These are phyloP conservation scores for Girardinichthys multiradiatus DNA, from an alignment of 2,113 vertebrate species.

Conservation along the genomic window DNA sequence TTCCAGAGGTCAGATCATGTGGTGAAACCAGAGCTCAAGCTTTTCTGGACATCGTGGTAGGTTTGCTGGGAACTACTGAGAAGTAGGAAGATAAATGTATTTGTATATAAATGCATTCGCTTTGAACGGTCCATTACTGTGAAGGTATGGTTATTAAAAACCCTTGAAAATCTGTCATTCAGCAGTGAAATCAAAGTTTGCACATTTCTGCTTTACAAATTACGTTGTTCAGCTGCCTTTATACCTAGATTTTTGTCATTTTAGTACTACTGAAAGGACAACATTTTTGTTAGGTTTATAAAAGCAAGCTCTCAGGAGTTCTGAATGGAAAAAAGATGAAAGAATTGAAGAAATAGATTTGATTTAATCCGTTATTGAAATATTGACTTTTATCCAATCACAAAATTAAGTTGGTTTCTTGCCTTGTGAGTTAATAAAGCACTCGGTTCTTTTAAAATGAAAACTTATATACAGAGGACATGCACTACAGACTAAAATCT, in stretches of 20 bases:
- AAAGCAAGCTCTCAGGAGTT: not conserved
- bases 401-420: not conserved
- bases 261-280: not conserved
- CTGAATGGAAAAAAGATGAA: not conserved
- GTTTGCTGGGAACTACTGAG: constrained; percentile 69
- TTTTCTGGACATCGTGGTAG: constrained; percentile 66
- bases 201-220: not conserved
- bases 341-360: not conserved
- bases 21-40: constrained; percentile 74
- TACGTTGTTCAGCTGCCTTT: not conserved
- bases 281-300: not conserved
- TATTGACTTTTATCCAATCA: not conserved
- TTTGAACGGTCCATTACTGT: constrained; percentile 31
- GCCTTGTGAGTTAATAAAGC: not conserved
- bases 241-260: not conserved
- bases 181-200: constrained; percentile 13
- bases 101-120: constrained; percentile 26
- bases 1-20: constrained; percentile 76
- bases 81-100: constrained; percentile 63
- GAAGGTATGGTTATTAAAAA: constrained; percentile 34
- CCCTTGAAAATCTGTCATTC: constrained; percentile 15
- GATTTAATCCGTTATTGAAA: not conserved
- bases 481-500: not conserved
- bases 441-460: not conserved
- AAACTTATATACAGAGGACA: not conserved